Conservation (phyloP, 2,113 vertebrate genomes). For the Siphamia tubifer region DNA sequence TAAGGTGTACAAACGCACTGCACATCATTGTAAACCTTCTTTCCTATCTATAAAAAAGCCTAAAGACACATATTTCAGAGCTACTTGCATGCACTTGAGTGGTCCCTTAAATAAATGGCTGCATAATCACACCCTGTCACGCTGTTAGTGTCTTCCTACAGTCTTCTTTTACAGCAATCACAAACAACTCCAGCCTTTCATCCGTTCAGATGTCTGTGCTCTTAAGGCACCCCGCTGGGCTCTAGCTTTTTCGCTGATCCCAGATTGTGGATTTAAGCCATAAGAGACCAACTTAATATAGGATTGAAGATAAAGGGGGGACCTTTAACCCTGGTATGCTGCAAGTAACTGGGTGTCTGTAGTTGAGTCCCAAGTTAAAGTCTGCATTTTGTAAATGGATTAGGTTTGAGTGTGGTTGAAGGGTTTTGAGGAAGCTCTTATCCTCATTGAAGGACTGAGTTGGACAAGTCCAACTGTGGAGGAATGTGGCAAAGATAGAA, state of each 20-base stretch:
- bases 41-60: background rate
- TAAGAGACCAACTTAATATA: constrained; percentile 62
- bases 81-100: no score
- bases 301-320: constrained; percentile 41
- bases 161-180: constrained; percentile 48
- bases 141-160: constrained; percentile 32
- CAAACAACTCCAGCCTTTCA: constrained; percentile 59
- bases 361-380: constrained; percentile 26
- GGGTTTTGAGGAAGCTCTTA: constrained; percentile 18
- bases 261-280: constrained; percentile 57
- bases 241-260: constrained; percentile 49
- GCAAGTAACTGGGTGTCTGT: constrained; percentile 10
- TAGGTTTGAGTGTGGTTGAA: background rate
- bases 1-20: background rate
- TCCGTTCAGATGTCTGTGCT: constrained; percentile 49
- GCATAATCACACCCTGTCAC: constrained; percentile 50
- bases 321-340: constrained; percentile 25
- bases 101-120: constrained; percentile 36
- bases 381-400: constrained; percentile 20
- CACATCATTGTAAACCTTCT: background rate
- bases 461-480: constrained; percentile 8
- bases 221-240: constrained; percentile 58
- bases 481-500: constrained; percentile 5
- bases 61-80: no score
- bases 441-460: constrained; percentile 1